Evolutionary conservation across 1,140 invertebrate species (phyloP), one percentile per base, ranked within the genome.

Genomic region (Adoxophyes honmai): DNA sequence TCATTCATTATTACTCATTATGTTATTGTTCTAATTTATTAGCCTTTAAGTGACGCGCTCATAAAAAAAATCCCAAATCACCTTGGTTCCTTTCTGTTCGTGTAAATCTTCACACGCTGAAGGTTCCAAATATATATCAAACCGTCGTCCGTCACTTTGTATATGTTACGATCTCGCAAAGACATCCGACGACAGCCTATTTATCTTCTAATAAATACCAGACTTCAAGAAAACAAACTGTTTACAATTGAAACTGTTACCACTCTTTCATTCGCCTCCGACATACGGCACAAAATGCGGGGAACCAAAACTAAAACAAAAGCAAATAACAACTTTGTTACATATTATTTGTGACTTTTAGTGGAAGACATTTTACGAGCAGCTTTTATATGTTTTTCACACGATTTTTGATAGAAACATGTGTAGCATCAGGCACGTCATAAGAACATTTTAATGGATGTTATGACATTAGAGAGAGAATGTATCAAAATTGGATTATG

Each of bases 181-280:
- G 78, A 84, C 77, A 83, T 77, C 72, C 73, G 81, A 86, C 75
- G 79, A 85, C 80, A 76, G 70, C 57, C 78, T 71, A 85, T 88
- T 75, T 86, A 88, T 88, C 84, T 84, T 81, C 70, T 75, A 79
- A 84, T 83, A 86, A 85, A 88, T 86, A 81, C 80, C 79, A 75
- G 73, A 60, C 55, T 55, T 59, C 57, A 61, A 58, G 61, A 70
- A 71, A 64, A 65, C 37, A 51, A 52, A 52, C 7, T 9, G 57
- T 59, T 59, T 56, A 64, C 53, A 34, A 36, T 2, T 28, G 21
- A 2, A 28, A 3, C 21, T 28, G 21, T 28, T 28, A 28, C 21
- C 6, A 2, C 21, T 28, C 21, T 2, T 6, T 6, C 6, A 28
- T 28, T 28, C 2, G 6, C 6, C 21, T 3, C 2, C 6, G 21